Evolutionary conservation across 2,113 vertebrate species (phyloP).

Genomic region (Callipepla squamata): DNA sequence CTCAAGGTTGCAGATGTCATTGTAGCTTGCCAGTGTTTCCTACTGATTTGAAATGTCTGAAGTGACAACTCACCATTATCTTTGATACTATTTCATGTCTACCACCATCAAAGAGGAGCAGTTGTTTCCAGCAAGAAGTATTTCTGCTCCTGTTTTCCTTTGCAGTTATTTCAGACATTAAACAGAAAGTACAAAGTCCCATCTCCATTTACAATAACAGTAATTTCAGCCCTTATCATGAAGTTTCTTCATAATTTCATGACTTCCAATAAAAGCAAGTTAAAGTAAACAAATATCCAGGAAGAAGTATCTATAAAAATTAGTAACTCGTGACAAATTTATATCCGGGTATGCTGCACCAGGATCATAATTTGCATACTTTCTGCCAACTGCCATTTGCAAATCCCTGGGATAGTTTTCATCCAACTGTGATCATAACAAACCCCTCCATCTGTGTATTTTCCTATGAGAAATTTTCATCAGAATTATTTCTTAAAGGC

Average conservation of each 20-base stretch:
- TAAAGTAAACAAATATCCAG: constrained; percentile 11
- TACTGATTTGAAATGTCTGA: background rate
- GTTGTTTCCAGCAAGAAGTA: background rate
- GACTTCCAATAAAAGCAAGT: background rate
- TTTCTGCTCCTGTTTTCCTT: background rate
- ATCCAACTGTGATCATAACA: constrained; percentile 30
- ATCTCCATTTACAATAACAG: background rate
- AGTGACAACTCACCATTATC: background rate
- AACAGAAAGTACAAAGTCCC: background rate
- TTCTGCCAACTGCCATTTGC: constrained; percentile 48
- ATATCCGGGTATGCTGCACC: background rate
- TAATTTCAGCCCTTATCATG: background rate
- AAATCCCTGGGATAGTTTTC: constrained; percentile 31
- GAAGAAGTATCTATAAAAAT: constrained; percentile 29
- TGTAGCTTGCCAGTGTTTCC: background rate
- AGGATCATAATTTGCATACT: constrained; percentile 29
- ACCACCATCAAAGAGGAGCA: background rate
- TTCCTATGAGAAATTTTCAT: constrained; percentile 35
- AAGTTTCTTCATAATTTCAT: background rate
- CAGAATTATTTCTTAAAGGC: constrained; percentile 27
- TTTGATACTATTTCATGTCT: background rate
- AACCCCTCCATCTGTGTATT: constrained; percentile 39
- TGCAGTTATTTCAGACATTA: background rate
- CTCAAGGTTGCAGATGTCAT: background rate
- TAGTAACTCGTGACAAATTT: constrained; percentile 45